Base-by-base conservation (phyloP, 2,797 vertebrate species). In the Coccyzus lansbergi region DNA sequence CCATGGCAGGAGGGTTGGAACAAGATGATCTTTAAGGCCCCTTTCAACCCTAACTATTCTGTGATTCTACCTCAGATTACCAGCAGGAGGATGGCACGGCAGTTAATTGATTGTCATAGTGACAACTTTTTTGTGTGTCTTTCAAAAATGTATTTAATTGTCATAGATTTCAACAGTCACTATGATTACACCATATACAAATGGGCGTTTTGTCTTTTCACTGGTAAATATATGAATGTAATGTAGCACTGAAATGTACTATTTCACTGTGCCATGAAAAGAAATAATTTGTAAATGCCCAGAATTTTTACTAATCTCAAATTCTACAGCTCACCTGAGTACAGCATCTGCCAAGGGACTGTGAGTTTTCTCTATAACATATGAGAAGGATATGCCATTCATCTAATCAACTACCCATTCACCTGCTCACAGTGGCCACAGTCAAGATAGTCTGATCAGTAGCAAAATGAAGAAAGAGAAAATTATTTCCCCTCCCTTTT, bases 401-500 rank as follows among this genome's bases (percentile, higher is more conserved):
- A 22, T 88, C 71, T 75, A 85, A 44, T 75, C 53, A 83, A 20
- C 52, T 86, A 49, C 40, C 21, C 53, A 91, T 93, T 72, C 31
- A 83, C 28, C 51, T 72, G 14, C 62, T 86, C 72, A 63, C 62
- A 59, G 51, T 34, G 72, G 19, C 44, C 29, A 48, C 5, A 91
- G 33, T 55, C 76, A 76, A 76, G 48, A 72, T 46, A 72, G 69
- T 68, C 83, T 4, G 2, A 31, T 42, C 68, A 87, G 31, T 4
- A 92, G 59, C 59, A 88, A 78, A 93, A 89, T 70, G 12, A 84
- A 90, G 59, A 91, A 80, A 76, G 2, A 71, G 19, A 70, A 65
- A 82, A 76, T 67, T 65, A 79, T 89, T 83, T 85, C 51, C 21
- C 63, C 70, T 91, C 55, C 86, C 65, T 83, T 88, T 83, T 33